Base-by-base conservation (phyloP, 1,140 invertebrate species). In the Nebria ingens region DNA sequence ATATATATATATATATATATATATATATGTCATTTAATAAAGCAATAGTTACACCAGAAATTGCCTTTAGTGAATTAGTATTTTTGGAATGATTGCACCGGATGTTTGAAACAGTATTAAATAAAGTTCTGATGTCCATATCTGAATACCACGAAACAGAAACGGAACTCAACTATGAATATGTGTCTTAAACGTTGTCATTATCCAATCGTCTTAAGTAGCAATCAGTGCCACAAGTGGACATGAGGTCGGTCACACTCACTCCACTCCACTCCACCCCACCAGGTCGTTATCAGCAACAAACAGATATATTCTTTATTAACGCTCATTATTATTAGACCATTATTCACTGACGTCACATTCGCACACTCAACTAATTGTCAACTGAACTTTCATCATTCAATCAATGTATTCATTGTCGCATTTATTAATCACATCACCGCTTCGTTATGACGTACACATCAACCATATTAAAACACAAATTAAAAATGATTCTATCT, bases 161-260 rank as follows among this genome's bases (percentile, higher is more conserved):
- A 51, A 34, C 25, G 25, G 25, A 34, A 34, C 25, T 34, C 6
- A 34, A 6, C 6, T 34, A 6, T 34, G 25, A 34, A n/a, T n/a
- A 9, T n/a, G n/a, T 34, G 25, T 34, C 25, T 34, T 34, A 45
- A 45, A 45, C 15, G 15, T 45, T 45, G 21, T 52, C 23, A 52
- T 52, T 52, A 52, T 52, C 21, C 51, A 52, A 52, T 52, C 51
- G 15, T 23, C 23, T 52, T 23, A 52, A 52, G 11, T 23, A 52
- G 51, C 51, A 52, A 52, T 52, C 51, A 52, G 51, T 52, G 51
- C 51, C 23, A 51, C n/a, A 19, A 15, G 51, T 19, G 19, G 51
- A n/a, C 23, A 52, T 21, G 51, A 52, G 51, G 15, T 52, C 51
- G 23, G 21, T 52, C 21, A 52, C 51, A 52, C 51, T 52, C 23